Evolutionary conservation across 1,140 invertebrate species (phyloP).

Genomic region (Amyelois transitella): DNA sequence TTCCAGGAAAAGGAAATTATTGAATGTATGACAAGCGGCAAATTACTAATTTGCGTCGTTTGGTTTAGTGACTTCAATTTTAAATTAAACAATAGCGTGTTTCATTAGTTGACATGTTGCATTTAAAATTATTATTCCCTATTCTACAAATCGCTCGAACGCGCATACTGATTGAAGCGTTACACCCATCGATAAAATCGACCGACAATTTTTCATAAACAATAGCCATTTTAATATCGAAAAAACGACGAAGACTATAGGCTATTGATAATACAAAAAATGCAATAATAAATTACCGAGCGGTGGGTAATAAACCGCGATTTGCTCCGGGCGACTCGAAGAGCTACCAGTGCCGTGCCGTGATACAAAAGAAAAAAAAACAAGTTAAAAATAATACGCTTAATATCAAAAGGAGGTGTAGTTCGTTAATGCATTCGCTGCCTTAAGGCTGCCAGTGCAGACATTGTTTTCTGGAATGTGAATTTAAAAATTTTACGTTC

Average conservation of each 20-base stretch:
- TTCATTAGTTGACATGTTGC: neutral
- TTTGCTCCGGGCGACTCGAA: constrained; percentile 63
- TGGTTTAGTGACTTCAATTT: too few species aligned
- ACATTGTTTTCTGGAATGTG: constrained; percentile 71
- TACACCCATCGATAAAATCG: constrained; percentile 48
- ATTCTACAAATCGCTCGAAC: neutral
- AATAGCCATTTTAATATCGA: constrained; percentile 70
- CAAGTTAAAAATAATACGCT: constrained; percentile 59
- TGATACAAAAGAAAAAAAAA: constrained; percentile 39
- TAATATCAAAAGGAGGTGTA: constrained; percentile 70
- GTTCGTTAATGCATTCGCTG: constrained; percentile 69
- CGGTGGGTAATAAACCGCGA: constrained; percentile 68
- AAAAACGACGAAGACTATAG: constrained; percentile 52
- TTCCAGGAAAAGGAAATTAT: too few species aligned
- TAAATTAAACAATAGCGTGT: too few species aligned
- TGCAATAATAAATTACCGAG: constrained; percentile 69
- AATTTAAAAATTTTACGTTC: constrained; percentile 30
- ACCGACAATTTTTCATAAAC: constrained; percentile 67
- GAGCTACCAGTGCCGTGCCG: constrained; percentile 61
- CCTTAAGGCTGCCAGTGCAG: constrained; percentile 60
- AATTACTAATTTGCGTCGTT: too few species aligned
- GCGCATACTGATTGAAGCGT: constrained; percentile 23
- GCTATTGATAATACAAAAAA: constrained; percentile 74
- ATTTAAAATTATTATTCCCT: neutral
- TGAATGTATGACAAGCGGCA: too few species aligned